Base-by-base conservation (phyloP, 2,113 vertebrate species). In the Bos taurus region DNA sequence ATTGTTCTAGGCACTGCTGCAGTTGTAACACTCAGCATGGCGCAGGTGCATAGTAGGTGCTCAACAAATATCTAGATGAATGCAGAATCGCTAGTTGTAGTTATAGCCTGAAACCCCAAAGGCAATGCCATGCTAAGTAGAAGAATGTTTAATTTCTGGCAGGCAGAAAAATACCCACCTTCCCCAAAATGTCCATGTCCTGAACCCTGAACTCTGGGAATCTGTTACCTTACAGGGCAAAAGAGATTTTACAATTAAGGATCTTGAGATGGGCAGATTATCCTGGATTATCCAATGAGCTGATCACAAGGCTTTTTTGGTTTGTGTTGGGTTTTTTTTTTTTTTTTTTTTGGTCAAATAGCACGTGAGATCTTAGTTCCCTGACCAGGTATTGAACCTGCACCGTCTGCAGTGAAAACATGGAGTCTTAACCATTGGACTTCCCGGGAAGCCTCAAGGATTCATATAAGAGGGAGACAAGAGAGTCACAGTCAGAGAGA, bases 391-490 rank as follows among this genome's bases (percentile, higher is more conserved):
- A 6, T 81, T 50, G 2, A 48, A 50, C 28, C 28, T 48, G 28
- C 0, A 1, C 16, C 78, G 26, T 30, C 46, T 50, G 78, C 46
- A 81, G 28, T 81, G 78, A 48, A 81, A 81, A 48, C 28, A 50
- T 2, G 9, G 78, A 19, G 46, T 17, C 46, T 3, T 81, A 50
- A 80, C 28, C 77, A 80, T 5, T 19, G 77, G 77, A 50, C 8
- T 6, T 5, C 46, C 5, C 1, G 0, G 77, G 46, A 50, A 48
- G 28, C 9, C 11, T 30, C 13, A 46, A 52, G 12, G 2, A 2
- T 33, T 23, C 52, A n/a, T 33, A 3, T 85, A 17, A 46, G 13
- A 43, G 3, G 48, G 15, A 30, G 23, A 2, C 56, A 15, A 36
- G 23, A 43, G 16, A 36, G 23, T 23, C 11, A 21, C 6, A 11